Base-by-base conservation (phyloP, 2,113 vertebrate genomes). In the Brevimyrus niger region DNA sequence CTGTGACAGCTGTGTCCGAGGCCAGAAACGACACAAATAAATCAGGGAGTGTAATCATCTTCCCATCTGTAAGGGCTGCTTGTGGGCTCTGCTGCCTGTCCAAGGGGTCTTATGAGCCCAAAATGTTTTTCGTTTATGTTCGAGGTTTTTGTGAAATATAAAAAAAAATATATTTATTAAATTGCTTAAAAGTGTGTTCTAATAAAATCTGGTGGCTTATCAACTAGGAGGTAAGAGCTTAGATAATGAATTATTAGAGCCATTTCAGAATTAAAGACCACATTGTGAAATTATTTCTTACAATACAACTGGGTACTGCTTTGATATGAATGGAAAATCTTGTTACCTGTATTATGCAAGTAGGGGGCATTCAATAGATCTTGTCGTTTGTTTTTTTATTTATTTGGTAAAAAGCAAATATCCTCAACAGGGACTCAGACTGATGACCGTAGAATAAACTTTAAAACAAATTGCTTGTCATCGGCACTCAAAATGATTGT, bases 391-490 rank as follows among this genome's bases (percentile, higher is more conserved):
- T 82, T 44, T 82, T 38, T 42, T 82, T 44, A 42, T 82, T 44
- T 44, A 21, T 82, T 42, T 21, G 76, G 15, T 80, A 44, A 44
- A 44, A 44, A 82, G 19, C 31, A 82, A 44, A 82, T 42, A 82
- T 11, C 17, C 55, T 61, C 55, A 61, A 82, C 19, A 82, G 19
- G 42, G 21, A n/a, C 8, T 13, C 44, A 84, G 44, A 84, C 19
- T 47, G 44, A 46, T 84, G 82, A 46, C 82, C 0, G 44, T 1
- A 46, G 3, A 84, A 47, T 42, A 84, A 84, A 44, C 21, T 84
- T n/a, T 11, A 46, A 46, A 50, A 50, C 13, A 86, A 35, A n/a
- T 94, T 94, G 94, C 93, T 93, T 91, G 93, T 93, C 94, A 91
- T 94, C 92, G 91, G 90, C 86, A 76, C 90, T 90, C 89, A 88